Base-by-base conservation (phyloP, 1,140 invertebrate species). In the Leptinotarsa texana region DNA sequence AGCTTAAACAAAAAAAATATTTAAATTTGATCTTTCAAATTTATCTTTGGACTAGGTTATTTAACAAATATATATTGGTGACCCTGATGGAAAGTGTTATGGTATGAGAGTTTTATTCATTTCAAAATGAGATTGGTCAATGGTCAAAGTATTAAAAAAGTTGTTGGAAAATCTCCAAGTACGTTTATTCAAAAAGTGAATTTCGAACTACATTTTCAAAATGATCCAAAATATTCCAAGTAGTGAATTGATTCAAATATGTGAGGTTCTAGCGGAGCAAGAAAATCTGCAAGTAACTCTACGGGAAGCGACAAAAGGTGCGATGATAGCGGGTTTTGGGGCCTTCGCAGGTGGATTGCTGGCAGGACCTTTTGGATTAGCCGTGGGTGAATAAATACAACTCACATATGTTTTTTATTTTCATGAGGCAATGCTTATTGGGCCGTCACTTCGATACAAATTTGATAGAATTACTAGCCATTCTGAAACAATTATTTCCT, bases 281-380 rank as follows among this genome's bases (percentile, higher is more conserved):
- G 74, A 81, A 77, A 72, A 80, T 62, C 69, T 83, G 72, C 71
- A 72, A 67, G 78, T 79, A n/a, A 77, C 80, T 13, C 48, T 82
- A 4, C 61, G 61, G 62, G 78, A 78, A 75, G 78, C 82, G 15
- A 63, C 51, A 22, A 82, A 81, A 77, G 82, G 78, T 11, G 82
- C 80, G 13, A 17, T 76, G 21, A 72, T 81, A 51, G 75, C 75
- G 22, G 81, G 79, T 13, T 24, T 72, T 13, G 74, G 68, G 13
- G 69, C 51, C n/a, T 70, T 80, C 18, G n/a, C 75, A 63, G 81
- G 81, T 18, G 81, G 79, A 57, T 4, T 83, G 42, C 4, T 83
- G n/a, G 79, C 69, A 33, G 81, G 81, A 13, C 81, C 80, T 42
- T 6, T 78, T 67, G 81, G 82, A 63, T 76, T 83, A 67, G 80